A percentile compares a stretch with the other conserved stretches of the same genome.
Evolutionary conservation across 2,797 vertebrate genomes (phyloP).

Genomic region (Hozukius guyotensis): DNA sequence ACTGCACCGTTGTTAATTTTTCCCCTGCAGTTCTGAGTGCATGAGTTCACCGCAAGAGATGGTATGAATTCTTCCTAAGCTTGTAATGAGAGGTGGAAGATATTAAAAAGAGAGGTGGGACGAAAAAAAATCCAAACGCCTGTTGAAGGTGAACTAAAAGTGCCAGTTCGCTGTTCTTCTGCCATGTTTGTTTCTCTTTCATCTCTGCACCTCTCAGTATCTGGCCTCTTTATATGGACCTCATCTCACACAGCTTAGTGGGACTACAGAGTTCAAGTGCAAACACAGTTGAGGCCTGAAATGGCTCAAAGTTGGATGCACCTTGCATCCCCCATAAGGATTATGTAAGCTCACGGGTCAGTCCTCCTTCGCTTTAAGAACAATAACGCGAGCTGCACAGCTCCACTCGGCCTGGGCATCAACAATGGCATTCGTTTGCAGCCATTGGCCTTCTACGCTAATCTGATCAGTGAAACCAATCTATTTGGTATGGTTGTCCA

Average conservation of each 20-base stretch:
- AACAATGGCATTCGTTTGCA: slow-evolving; percentile 76
- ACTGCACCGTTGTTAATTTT: slow-evolving; percentile 75
- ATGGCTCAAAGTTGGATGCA: slow-evolving; percentile 29
- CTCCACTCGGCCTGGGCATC: slow-evolving; percentile 48
- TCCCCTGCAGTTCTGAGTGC: slow-evolving; percentile 64
- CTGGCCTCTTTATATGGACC: slow-evolving; percentile 13
- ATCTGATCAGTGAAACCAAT: slow-evolving; percentile 82
- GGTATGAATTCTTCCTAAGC: slow-evolving; percentile 62
- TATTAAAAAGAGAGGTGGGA: slow-evolving; percentile 25
- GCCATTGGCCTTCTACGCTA: slow-evolving; percentile 62
- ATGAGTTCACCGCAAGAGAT: slow-evolving; percentile 65
- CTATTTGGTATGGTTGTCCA: slow-evolving; percentile 79
- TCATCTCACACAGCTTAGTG: slow-evolving; percentile 16
- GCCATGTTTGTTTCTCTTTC: slow-evolving; percentile 46
- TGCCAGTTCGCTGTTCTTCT: slow-evolving; percentile 25
- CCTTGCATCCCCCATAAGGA: slow-evolving; percentile 24
- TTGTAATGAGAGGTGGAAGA: slow-evolving; percentile 56
- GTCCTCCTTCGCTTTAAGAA: slow-evolving; percentile 34
- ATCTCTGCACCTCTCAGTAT: slow-evolving; percentile 20
- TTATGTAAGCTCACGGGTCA: slow-evolving; percentile 48
- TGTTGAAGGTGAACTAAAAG: slow-evolving; percentile 22
- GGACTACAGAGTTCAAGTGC: slow-evolving; percentile 20
- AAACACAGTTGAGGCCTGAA: slow-evolving; percentile 37
- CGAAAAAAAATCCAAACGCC: slow-evolving; percentile 1
- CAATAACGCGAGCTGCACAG: slow-evolving; percentile 48